Percentiles rank a stretch among this genome's conserved stretches.
These are phyloP conservation scores for Prionailurus viverrinus DNA, from an alignment of 2,113 vertebrate species.

Conservation along the genomic window DNA sequence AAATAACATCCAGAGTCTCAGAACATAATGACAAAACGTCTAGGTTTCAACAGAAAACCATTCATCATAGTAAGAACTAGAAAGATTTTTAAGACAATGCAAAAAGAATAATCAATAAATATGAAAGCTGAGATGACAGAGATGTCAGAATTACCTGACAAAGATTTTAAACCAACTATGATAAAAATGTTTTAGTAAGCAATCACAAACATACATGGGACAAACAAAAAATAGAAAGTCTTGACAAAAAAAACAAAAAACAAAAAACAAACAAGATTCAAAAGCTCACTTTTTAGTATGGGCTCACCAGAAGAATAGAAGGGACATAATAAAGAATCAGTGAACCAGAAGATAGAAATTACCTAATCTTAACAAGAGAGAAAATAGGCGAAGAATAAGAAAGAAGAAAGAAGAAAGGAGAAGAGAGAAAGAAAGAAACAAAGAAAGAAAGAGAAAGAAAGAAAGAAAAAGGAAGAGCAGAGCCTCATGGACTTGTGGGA, in stretches of 20 bases:
- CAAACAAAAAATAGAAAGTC: background rate
- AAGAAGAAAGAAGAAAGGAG: no score
- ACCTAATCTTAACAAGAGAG: background rate
- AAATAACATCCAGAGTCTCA: background rate
- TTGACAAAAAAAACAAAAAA: background rate
- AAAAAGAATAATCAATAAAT: conserved; percentile 8
- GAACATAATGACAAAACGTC: conserved; percentile 7
- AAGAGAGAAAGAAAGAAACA: background rate
- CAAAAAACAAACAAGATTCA: background rate
- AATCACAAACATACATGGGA: conserved; percentile 7
- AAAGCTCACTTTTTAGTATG: background rate
- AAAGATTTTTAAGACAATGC: conserved; percentile 1
- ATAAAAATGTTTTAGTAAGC: conserved; percentile 30
- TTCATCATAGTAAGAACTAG: background rate
- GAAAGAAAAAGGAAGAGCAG: background rate
- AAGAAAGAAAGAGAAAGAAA: background rate
- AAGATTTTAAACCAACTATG: conserved; percentile 37
- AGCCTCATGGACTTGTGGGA: background rate
- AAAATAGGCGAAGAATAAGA: background rate
- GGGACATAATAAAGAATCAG: background rate
- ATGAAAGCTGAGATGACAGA: background rate
- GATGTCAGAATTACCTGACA: conserved; percentile 28
- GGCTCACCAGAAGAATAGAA: background rate
- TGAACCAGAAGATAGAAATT: background rate
- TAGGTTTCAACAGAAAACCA: background rate